These are phyloP conservation scores for Thyatira batis DNA, from an alignment of 2,888 invertebrate species.

Conservation along the genomic window DNA sequence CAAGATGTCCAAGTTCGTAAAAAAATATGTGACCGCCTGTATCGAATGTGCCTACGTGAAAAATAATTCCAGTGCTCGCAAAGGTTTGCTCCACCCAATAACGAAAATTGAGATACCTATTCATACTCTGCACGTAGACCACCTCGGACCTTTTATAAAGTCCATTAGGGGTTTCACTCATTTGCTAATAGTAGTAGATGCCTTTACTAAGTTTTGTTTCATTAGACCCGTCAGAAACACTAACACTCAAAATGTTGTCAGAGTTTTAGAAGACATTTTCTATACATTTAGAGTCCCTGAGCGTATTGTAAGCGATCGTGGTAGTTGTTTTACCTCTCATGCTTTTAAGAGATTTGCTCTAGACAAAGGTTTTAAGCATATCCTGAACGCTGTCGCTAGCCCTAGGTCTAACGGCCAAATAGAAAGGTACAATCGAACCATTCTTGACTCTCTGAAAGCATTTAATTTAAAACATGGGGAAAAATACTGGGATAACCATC, in stretches of 20 bases:
- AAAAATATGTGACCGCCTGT: too few species aligned
- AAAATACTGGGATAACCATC: too few species aligned
- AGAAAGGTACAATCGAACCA: conserved; percentile 27
- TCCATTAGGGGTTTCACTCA: conserved; percentile 28
- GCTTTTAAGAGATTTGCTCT: background rate
- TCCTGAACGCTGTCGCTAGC: conserved; percentile 8
- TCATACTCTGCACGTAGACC: conserved; percentile 43
- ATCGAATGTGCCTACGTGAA: background rate
- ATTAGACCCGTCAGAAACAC: conserved; percentile 11
- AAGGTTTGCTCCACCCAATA: background rate
- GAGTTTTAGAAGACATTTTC: conserved; percentile 7
- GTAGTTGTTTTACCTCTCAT: background rate
- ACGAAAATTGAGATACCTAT: conserved; percentile 24
- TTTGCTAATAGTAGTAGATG: conserved; percentile 11
- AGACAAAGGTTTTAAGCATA: background rate
- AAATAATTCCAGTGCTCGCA: background rate
- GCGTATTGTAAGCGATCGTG: background rate
- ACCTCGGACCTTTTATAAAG: conserved; percentile 39
- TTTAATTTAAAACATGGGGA: too few species aligned
- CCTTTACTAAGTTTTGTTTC: conserved; percentile 10
- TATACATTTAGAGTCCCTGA: background rate
- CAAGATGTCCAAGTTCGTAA: background rate
- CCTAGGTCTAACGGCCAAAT: conserved; percentile 10
- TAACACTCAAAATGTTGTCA: background rate
- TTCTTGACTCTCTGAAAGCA: too few species aligned